Evolutionary conservation across 2,797 vertebrate genomes (phyloP).

Genomic region (Hoplostethus atlanticus): DNA sequence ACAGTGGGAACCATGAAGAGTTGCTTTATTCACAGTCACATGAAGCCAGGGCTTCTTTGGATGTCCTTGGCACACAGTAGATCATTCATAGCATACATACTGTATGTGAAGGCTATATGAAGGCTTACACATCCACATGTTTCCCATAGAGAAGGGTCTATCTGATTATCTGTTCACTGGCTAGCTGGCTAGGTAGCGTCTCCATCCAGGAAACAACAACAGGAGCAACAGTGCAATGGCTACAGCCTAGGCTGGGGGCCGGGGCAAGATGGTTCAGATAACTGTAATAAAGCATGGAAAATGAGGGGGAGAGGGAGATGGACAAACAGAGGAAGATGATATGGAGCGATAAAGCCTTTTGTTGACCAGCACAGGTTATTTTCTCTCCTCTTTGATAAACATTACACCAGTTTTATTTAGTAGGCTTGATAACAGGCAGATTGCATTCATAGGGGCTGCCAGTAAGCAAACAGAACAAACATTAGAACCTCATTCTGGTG

Average conservation of each 20-base stretch:
- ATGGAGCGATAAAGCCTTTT: constrained; percentile 70
- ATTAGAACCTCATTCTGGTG: constrained; percentile 41
- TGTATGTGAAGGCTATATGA: constrained; percentile 8
- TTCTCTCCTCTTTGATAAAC: constrained; percentile 73
- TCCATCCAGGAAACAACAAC: constrained; percentile 36
- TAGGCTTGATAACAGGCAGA: constrained; percentile 65
- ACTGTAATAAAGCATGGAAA: constrained; percentile 79
- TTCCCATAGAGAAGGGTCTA: constrained; percentile 32
- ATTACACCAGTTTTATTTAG: constrained; percentile 75
- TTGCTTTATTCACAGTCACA: constrained; percentile 1
- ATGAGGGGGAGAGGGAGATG: constrained; percentile 50
- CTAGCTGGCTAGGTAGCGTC: constrained; percentile 34
- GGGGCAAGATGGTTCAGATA: constrained; percentile 77
- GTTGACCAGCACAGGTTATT: constrained; percentile 66
- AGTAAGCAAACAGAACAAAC: constrained; percentile 69
- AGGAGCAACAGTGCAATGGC: constrained; percentile 37
- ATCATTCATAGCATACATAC: too few relatives aligned
- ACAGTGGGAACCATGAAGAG: not conserved
- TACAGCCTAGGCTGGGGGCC: constrained; percentile 31
- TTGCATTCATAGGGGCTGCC: constrained; percentile 57
- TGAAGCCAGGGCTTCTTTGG: not conserved
- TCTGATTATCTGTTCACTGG: constrained; percentile 11
- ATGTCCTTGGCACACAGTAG: too few relatives aligned
- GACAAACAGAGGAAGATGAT: constrained; percentile 57
- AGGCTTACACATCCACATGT: constrained; percentile 36